Evolutionary conservation across 1,140 invertebrate genomes (phyloP).

Genomic region (Brachionus koreanus): DNA sequence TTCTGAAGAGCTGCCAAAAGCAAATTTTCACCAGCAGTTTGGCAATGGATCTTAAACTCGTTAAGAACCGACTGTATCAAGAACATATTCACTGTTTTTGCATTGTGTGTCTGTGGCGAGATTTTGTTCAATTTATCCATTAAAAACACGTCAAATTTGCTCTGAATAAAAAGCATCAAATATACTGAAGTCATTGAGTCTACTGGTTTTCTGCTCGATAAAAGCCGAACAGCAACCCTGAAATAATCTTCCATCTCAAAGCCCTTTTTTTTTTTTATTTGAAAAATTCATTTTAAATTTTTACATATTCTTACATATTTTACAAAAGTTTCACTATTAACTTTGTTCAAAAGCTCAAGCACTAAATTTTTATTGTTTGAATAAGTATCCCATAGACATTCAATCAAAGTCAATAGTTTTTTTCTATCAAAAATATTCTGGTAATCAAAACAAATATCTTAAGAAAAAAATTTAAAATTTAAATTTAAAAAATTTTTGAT

Average conservation of each 20-base stretch:
- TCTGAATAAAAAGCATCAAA: constrained; percentile 21
- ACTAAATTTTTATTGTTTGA: constrained; percentile 69
- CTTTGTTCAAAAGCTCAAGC: constrained; percentile 57
- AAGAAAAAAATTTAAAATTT: constrained; percentile 16
- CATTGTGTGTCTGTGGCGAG: neutral
- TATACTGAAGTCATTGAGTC: constrained; percentile 42
- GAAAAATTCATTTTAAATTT: no score
- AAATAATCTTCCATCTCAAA: constrained; percentile 14
- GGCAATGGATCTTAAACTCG: constrained; percentile 12
- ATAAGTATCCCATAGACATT: constrained; percentile 67
- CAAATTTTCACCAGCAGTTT: constrained; percentile 5
- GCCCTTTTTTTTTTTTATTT: no score
- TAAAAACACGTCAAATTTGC: neutral
- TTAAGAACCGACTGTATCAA: neutral
- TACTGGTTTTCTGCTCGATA: constrained; percentile 36
- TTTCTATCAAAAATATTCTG: constrained; percentile 48
- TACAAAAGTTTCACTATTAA: neutral
- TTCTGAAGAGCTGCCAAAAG: neutral
- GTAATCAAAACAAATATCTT: constrained; percentile 39
- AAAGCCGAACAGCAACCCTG: neutral
- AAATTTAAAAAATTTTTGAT: no score
- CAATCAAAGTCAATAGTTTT: constrained; percentile 59
- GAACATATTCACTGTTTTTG: neutral
- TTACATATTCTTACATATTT: constrained; percentile 20
- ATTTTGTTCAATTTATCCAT: constrained; percentile 1